Base-by-base conservation (phyloP, 2,113 vertebrate species). In the Sakesphorus luctuosus region DNA sequence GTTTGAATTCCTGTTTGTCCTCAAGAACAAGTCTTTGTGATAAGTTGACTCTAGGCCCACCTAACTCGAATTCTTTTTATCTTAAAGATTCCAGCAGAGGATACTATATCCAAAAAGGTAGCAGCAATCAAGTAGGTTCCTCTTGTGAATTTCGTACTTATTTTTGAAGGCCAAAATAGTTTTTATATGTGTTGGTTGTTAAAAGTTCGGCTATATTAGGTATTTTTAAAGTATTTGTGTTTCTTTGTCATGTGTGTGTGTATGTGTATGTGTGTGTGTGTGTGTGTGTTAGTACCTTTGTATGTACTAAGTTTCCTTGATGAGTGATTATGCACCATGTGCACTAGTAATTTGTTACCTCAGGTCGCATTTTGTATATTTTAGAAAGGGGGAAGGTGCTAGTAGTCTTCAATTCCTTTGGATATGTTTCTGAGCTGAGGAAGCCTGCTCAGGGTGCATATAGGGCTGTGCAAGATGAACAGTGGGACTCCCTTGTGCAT, bases 61-160 rank as follows among this genome's bases (percentile, higher is more conserved):
- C 59, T 86, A 91, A 91, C 86, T 66, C 73, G 91, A 91, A 11
- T 12, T 88, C 46, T 94, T 72, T 90, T 84, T 94, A 24, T 65
- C 53, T 67, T 96, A 92, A 75, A 99, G 99, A 98, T 99, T 96
- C 98, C 99, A 95, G 99, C 99, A 91, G 99, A 99, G 61, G 98
- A 98, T 5, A 94, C 96, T 33, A 79, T 98, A 86, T 98, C 99
- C 76, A 99, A 98, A 73, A 99, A 98, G 96, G 92, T 99, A 28
- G 99, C 99, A 26, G 97, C 98, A 8, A 99, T 99, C 87, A 98
- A 98, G 99, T 99, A 98, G 90, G 98, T 98, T 43, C 26, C 17
- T 68, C 17, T 78, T 92, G 7, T 49, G 58, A 89, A 35, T 90
- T 84, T 44, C 10, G 1, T 82, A 12, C 66, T 58, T 71, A 35